Evolutionary conservation across 2,888 invertebrate genomes (phyloP).

Genomic region (Callinectes sapidus): DNA sequence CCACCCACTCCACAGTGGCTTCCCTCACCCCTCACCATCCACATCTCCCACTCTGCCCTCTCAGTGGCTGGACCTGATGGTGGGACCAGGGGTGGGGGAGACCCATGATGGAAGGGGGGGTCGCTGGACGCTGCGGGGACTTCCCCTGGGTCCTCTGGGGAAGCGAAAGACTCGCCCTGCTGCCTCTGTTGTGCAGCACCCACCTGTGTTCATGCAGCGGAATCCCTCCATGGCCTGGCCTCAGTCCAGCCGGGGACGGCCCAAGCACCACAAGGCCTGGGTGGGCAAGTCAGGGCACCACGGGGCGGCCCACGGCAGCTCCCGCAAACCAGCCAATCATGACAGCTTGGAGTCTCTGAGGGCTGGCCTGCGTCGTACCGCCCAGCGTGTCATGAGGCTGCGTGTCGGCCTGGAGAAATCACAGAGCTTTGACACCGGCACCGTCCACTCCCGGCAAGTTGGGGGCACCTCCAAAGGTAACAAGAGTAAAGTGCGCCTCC

Average conservation of each 20-base stretch:
- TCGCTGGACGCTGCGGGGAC: slow-evolving; percentile 50
- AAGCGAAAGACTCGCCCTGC: slow-evolving; percentile 38
- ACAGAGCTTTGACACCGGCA: slow-evolving; percentile 51
- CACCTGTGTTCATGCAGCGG: slow-evolving; percentile 60
- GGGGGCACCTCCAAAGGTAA: background rate
- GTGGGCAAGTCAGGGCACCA: background rate
- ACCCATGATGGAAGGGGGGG: slow-evolving; percentile 43
- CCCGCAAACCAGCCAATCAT: slow-evolving; percentile 24
- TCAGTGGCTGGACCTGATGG: slow-evolving; percentile 67
- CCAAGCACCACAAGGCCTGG: background rate
- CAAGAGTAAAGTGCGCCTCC: background rate
- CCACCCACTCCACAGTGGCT: background rate
- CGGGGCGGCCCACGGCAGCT: background rate
- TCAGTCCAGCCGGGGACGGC: background rate
- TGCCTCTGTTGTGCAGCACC: slow-evolving; percentile 46
- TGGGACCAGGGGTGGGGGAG: slow-evolving; percentile 31
- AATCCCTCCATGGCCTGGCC: slow-evolving; percentile 46
- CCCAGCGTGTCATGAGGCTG: slow-evolving; percentile 62
- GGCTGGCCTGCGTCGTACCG: slow-evolving; percentile 60
- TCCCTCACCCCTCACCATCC: background rate
- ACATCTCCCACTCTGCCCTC: slow-evolving; percentile 38
- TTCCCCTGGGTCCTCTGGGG: slow-evolving; percentile 40
- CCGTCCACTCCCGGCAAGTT: background rate
- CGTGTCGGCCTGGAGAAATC: slow-evolving; percentile 56
- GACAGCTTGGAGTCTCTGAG: slow-evolving; percentile 51